These are phyloP conservation scores for Asbolus verrucosus DNA, from an alignment of 1,140 invertebrate species.

Conservation along the genomic window DNA sequence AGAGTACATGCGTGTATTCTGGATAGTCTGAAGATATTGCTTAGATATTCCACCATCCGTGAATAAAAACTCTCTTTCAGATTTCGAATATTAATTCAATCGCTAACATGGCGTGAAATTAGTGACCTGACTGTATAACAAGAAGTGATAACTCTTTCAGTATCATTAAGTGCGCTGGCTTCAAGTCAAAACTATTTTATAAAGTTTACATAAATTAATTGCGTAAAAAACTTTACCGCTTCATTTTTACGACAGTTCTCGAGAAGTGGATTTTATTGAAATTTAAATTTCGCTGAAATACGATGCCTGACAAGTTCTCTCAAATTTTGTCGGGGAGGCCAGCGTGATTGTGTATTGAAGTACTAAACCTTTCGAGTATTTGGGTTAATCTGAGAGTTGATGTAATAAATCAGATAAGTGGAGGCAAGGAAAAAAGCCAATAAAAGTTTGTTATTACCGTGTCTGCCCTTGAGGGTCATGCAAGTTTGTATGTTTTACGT, in stretches of 20 bases:
- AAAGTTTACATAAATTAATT: not conserved
- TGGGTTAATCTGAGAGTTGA: not conserved
- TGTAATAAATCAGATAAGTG: conserved; percentile 36
- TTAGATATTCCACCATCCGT: no score
- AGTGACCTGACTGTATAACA: no score
- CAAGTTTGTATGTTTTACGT: conserved; percentile 33
- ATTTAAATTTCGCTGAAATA: conserved; percentile 13
- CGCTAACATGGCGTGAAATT: no score
- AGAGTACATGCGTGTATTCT: no score
- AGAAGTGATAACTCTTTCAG: no score
- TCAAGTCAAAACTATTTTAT: no score
- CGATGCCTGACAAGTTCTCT: not conserved
- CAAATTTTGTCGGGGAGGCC: not conserved
- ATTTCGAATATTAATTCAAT: no score
- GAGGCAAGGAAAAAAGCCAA: conserved; percentile 23
- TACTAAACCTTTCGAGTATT: no score
- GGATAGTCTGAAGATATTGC: no score
- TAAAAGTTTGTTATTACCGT: conserved; percentile 32
- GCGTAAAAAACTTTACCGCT: conserved; percentile 4
- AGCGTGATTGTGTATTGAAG: no score
- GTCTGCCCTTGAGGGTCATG: conserved; percentile 34
- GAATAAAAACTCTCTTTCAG: no score
- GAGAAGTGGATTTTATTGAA: conserved; percentile 14
- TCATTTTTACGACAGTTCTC: conserved; percentile 19
- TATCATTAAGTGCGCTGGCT: no score